phyloP scores from a whole-genome alignment of 2,888 invertebrate species.

The Oligia fasciuncula region DNA sequence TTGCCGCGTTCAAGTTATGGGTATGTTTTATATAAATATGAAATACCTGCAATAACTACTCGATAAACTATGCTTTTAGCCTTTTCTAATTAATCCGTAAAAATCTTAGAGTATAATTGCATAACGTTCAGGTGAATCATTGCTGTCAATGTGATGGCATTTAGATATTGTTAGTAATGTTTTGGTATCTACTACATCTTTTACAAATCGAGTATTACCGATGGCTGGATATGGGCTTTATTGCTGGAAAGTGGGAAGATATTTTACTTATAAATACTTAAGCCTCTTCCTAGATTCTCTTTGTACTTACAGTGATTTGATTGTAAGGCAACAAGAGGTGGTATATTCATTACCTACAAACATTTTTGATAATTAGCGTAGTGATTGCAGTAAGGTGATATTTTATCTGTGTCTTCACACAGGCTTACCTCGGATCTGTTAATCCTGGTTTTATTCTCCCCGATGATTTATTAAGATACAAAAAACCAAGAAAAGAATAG shows the following conservation, averaged over 20 bases:
- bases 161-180: neutral
- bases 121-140: constrained; percentile 4
- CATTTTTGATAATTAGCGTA: neutral
- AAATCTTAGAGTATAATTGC: neutral
- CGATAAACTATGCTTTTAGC: neutral
- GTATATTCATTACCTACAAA: neutral
- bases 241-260: neutral
- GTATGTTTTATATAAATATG: constrained; percentile 87
- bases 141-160: neutral
- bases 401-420: neutral
- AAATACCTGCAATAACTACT: neutral
- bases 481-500: neutral
- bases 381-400: neutral
- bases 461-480: neutral
- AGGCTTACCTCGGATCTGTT: too few relatives aligned
- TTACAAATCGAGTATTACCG: neutral
- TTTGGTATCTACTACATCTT: neutral
- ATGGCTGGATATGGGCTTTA: neutral
- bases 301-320: neutral
- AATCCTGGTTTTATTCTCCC: neutral
- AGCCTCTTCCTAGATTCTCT: neutral
- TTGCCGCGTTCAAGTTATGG: constrained; percentile 99
- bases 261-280: neutral
- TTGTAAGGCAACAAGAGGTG: neutral
- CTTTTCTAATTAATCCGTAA: neutral